Evolutionary conservation across 2,797 vertebrate species (phyloP).

Genomic region (Arctocebus calabarensis): DNA sequence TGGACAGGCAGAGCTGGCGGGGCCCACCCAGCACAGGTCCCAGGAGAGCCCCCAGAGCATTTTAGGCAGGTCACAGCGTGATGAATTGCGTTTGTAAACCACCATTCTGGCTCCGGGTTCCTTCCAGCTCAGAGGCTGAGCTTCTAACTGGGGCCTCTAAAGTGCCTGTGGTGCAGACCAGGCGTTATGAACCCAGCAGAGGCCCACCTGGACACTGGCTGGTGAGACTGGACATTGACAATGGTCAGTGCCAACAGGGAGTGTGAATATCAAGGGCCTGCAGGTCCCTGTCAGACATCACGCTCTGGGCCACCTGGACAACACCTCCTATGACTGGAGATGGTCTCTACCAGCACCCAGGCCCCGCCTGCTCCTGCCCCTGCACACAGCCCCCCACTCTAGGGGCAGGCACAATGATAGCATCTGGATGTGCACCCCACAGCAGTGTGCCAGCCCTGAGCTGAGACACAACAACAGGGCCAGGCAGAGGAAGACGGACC

Average conservation of each 20-base stretch:
- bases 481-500: neutral
- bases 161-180: neutral
- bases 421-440: slow-evolving; percentile 61
- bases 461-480: slow-evolving; percentile 20
- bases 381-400: slow-evolving; percentile 50
- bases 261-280: neutral
- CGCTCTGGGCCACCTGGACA: neutral
- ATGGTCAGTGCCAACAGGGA: too few relatives aligned
- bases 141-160: neutral
- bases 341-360: neutral
- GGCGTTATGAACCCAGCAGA: neutral
- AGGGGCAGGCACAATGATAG: slow-evolving; percentile 68
- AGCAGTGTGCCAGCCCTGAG: slow-evolving; percentile 67
- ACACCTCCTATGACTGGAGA: neutral
- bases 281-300: neutral
- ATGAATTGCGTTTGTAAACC: neutral
- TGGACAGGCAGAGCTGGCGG: neutral
- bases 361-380: slow-evolving; percentile 1
- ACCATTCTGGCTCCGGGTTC: neutral
- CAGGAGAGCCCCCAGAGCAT: neutral
- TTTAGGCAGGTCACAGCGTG: accelerated
- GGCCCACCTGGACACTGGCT: neutral
- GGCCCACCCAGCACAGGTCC: neutral
- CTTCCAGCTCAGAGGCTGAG: neutral
- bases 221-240: neutral